A percentile compares a stretch with the other conserved stretches of the same genome.
Conservation (phyloP, 1,140 invertebrate genomes). For the Drosophila persimilis region DNA sequence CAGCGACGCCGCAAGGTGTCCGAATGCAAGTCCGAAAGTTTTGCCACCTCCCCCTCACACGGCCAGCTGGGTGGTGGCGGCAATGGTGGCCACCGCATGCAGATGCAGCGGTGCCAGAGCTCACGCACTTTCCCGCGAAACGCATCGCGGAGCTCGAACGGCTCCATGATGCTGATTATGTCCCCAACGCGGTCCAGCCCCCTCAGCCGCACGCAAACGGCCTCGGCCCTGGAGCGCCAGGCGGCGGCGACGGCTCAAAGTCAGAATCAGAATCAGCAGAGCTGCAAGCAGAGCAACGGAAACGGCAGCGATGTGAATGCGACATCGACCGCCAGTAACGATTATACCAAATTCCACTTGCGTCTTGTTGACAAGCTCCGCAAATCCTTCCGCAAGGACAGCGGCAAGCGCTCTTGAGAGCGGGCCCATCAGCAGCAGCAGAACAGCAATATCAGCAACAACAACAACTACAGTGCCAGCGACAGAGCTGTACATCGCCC, state of each 20-base stretch:
- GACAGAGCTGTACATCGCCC: constrained; percentile 5
- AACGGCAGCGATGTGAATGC: not conserved
- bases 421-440: constrained; percentile 20
- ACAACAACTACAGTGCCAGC: constrained; percentile 14
- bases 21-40: constrained; percentile 91
- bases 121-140: constrained; percentile 84
- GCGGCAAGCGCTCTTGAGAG: constrained; percentile 83
- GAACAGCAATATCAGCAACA: constrained; percentile 38
- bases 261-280: constrained; percentile 85
- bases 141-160: constrained; percentile 85
- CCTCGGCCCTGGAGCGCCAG: constrained; percentile 65
- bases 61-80: constrained; percentile 83
- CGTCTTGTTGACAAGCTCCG: constrained; percentile 92
- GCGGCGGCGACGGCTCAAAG: constrained; percentile 84
- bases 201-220: constrained; percentile 61
- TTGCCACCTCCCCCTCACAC: constrained; percentile 89
- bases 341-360: constrained; percentile 92
- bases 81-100: constrained; percentile 86
- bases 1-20: constrained; percentile 89
- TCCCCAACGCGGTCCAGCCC: constrained; percentile 85
- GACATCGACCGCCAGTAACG: constrained; percentile 80
- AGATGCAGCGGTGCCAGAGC: constrained; percentile 76
- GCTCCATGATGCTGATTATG: constrained; percentile 86
- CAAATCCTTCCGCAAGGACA: constrained; percentile 88
- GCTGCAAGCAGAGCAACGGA: constrained; percentile 59